These are phyloP conservation scores for Opisthograptis luteolata DNA, from an alignment of 2,888 invertebrate genomes.

Conservation along the genomic window DNA sequence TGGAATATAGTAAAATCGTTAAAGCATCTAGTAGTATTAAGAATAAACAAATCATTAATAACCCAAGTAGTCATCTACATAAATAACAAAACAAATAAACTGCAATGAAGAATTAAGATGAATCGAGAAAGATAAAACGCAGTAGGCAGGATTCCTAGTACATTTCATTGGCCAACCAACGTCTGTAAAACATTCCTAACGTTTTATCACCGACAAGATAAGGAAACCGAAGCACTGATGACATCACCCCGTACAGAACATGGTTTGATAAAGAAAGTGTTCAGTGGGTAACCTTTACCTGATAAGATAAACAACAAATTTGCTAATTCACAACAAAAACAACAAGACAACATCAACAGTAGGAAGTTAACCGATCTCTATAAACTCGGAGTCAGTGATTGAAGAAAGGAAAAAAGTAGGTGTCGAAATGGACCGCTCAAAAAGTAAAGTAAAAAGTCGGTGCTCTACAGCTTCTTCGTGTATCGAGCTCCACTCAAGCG, in stretches of 20 bases:
- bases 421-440: conserved; percentile 41
- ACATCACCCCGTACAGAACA: conserved; percentile 73
- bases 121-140: conserved; percentile 29
- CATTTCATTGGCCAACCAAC: conserved; percentile 52
- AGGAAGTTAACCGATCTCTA: conserved; percentile 6
- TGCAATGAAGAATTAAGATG: conserved; percentile 22
- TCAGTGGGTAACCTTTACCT: conserved; percentile 69
- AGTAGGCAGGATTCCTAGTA: conserved; percentile 40
- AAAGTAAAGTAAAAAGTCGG: conserved; percentile 52
- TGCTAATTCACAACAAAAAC: conserved; percentile 53
- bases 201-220: conserved; percentile 76
- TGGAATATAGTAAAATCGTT: background rate
- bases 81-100: conserved; percentile 18
- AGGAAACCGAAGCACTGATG: conserved; percentile 69
- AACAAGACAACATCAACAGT: background rate
- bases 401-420: conserved; percentile 39
- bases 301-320: conserved; percentile 64
- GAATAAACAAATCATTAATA: conserved; percentile 9
- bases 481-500: conserved; percentile 68
- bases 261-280: conserved; percentile 75
- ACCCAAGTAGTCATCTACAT: background rate
- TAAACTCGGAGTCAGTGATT: conserved; percentile 9
- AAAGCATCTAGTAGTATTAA: background rate
- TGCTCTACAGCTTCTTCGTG: conserved; percentile 61
- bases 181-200: conserved; percentile 66